Evolutionary conservation across 2,113 vertebrate genomes (phyloP).

Genomic region (Gorilla gorilla): DNA sequence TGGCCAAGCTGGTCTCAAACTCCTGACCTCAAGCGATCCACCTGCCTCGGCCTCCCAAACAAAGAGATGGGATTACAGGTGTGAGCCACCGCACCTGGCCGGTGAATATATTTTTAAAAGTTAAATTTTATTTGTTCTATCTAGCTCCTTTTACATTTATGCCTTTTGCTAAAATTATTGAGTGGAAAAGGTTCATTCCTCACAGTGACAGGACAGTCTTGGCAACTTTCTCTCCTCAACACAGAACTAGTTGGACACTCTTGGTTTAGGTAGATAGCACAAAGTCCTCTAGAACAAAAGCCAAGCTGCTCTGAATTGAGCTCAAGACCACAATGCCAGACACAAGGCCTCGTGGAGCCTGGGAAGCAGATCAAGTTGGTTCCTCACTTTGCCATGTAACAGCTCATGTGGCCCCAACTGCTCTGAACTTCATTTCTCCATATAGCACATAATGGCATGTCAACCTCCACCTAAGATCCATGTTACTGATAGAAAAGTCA

Average conservation of each 20-base stretch:
- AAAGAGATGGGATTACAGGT: too few species aligned
- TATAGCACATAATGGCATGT: neutral
- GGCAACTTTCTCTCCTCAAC: neutral
- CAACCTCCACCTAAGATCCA: neutral
- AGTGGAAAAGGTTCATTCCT: neutral
- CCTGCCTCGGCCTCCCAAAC: too few species aligned
- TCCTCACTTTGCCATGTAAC: neutral
- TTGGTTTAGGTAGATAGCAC: neutral
- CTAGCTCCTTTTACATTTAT: neutral
- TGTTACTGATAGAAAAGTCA: neutral
- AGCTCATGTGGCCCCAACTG: neutral
- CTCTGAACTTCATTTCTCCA: neutral
- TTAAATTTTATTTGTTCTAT: neutral
- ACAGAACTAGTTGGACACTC: neutral
- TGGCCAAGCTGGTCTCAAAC: too few species aligned
- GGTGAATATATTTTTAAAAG: neutral
- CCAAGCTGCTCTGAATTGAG: neutral
- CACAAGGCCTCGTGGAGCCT: neutral
- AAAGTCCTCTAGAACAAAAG: neutral
- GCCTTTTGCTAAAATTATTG: constrained; percentile 15
- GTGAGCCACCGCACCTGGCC: too few species aligned
- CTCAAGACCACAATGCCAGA: neutral
- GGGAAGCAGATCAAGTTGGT: neutral
- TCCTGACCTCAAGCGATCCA: too few species aligned
- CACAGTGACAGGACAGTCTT: neutral